These are phyloP conservation scores for Pocillopora damicornis DNA, from an alignment of 64 coral and sea anemone species.

Conservation along the genomic window DNA sequence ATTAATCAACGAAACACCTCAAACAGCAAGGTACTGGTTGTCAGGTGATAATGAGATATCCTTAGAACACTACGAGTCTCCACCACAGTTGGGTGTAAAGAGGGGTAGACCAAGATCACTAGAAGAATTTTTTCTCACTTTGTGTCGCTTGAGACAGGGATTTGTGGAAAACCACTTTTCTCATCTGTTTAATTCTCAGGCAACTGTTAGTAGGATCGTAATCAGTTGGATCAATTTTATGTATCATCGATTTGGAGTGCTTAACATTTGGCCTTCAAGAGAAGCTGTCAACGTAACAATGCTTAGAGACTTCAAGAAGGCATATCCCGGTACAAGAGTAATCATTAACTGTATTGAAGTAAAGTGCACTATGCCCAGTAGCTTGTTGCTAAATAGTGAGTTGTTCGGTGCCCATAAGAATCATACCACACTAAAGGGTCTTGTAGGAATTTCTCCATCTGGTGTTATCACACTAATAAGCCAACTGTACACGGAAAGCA, in stretches of 20 bases:
- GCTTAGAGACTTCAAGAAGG: background rate
- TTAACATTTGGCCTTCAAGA: too few species aligned
- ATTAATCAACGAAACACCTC: too few species aligned
- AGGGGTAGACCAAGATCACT: too few species aligned
- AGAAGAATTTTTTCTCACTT: too few species aligned
- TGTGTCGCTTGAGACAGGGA: too few species aligned
- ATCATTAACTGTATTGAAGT: constrained; percentile 8
- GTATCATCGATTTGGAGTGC: too few species aligned
- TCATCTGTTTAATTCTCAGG: too few species aligned
- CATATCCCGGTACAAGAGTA: background rate
- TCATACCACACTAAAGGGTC: constrained; percentile 17
- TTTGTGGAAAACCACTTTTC: too few species aligned
- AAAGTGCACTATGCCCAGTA: constrained; percentile 19
- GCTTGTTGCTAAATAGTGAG: constrained; percentile 31
- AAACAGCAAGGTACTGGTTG: constrained; percentile 14
- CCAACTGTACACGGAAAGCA: constrained; percentile 13
- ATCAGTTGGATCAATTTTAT: too few species aligned
- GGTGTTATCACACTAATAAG: constrained; percentile 15
- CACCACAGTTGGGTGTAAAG: too few species aligned
- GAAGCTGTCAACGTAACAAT: background rate
- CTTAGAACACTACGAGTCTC: background rate
- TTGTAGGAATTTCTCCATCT: constrained; percentile 14
- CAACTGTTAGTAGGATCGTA: too few species aligned
- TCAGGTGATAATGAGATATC: constrained; percentile 12
- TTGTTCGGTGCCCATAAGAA: constrained; percentile 10